Base-by-base conservation (phyloP, 2,113 vertebrate species). In the Mus musculus region DNA sequence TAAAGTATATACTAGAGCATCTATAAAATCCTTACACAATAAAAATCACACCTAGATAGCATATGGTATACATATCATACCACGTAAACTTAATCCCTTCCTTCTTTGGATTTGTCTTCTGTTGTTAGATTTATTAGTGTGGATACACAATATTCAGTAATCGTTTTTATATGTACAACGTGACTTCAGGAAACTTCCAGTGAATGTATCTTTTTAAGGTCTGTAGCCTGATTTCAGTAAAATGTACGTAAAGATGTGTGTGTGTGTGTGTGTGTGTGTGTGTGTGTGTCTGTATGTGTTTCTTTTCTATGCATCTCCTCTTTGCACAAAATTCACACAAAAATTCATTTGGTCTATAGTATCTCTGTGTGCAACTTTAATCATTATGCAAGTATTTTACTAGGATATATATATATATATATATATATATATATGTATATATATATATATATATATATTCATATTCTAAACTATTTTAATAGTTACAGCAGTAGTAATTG, bases 381-480 rank as follows among this genome's bases (percentile, higher is more conserved):
- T 59, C 14, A 63, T 36, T 56, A 28, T 36, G 77, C 10, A 88
- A 19, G 5, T 26, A 4, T 2, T 73, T 54, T 26, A 89, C 22
- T 39, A 52, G 10, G 11, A 88, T 10, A 52, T 30, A 46, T 39
- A 73, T 63, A 39, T 49, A n/a, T 56, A 13, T 11, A 56, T 56
- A 13, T 11, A 56, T 56, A 13, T 13, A 56, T 16, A 16, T 13
- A 14, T 56, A 3, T 13, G 16, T 56, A 13, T 56, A 13, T 11
- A 1, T 56, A 13, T 13, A 2, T 56, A 56, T 13, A 0, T 56
- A 4, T 13, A 16, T 56, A 56, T 69, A 4, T 28, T 65, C 49
- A 36, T n/a, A 82, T 12, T 92, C 11, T 65, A 88, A 89, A 82
- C 49, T 30, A 90, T 30, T 84, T 91, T 76, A 94, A n/a, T 56